Base-by-base conservation (phyloP, 2,113 vertebrate species). In the Festucalex cinctus region DNA sequence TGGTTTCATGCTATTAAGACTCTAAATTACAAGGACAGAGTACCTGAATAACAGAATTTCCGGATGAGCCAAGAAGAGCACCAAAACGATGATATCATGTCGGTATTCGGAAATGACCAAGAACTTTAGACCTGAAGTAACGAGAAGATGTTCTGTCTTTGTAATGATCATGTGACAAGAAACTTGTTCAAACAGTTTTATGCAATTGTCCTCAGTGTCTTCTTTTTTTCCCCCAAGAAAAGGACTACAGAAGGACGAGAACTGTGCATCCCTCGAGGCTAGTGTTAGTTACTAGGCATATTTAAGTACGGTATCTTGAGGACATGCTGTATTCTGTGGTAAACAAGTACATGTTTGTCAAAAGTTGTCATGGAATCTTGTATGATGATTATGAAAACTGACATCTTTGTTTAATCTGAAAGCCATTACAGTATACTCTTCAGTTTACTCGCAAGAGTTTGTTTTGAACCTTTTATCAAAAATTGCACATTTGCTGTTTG, bases 51-150 rank as follows among this genome's bases (percentile, higher is more conserved):
- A 36, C 32, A n/a, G 20, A 51, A 19, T 57, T 28, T 57, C 26
- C 54, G 17, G 26, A 57, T 57, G 28, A 57, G 26, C 32, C 26
- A 32, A 62, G 60, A 62, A 37, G 24, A 62, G 39, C 60, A 62
- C 13, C 22, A 62, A 43, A 62, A 24, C 60, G 22, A 24, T 22
- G 6, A 43, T 43, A 41, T 62, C 39, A 39, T 22, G 24, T 62
- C 24, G 13, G 13, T 24, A 43, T 24, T 26, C 6, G 8, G 60
- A 62, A 43, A 14, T 62, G 60, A 24, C 4, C 13, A 37, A n/a
- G 5, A 57, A 57, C 54, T 32, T 57, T 37, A 59, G 32, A 59
- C 32, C 9, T 39, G 3, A 13, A 54, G 51, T 54, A 54, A 6
- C 24, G 51, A 54, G n/a, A 51, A 51, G 19, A 10, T 32, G 28